A percentile compares a stretch with the other conserved stretches of the same genome.
Evolutionary conservation across 2,888 invertebrate species (phyloP).

Genomic region (Lysandra coridon): DNA sequence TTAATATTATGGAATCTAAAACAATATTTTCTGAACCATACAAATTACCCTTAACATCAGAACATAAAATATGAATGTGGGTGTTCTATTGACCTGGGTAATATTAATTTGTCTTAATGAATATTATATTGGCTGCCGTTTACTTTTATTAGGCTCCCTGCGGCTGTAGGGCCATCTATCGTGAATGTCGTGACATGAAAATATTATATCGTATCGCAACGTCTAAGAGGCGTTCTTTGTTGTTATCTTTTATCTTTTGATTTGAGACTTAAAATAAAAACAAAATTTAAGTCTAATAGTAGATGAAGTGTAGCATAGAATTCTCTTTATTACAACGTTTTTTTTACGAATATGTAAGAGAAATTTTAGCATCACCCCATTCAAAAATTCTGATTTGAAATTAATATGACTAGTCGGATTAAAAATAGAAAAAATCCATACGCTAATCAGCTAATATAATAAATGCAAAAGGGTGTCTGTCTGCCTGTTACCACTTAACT

Average conservation of each 20-base stretch:
- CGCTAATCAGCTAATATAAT: too few species aligned
- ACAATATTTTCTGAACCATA: neutral
- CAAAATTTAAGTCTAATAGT: too few species aligned
- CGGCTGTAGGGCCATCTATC: neutral
- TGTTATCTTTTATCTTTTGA: neutral
- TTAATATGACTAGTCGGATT: too few species aligned
- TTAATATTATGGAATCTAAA: neutral
- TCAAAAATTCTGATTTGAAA: too few species aligned
- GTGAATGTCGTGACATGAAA: neutral
- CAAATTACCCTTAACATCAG: neutral
- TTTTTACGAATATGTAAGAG: too few species aligned
- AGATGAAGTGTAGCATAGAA: too few species aligned
- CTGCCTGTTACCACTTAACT: too few species aligned
- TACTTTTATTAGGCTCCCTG: neutral
- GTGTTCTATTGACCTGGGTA: conserved; percentile 8
- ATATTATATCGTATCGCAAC: neutral
- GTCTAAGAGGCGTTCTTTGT: neutral
- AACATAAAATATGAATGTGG: neutral
- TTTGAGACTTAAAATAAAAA: neutral
- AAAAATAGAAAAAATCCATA: too few species aligned
- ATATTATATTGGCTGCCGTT: conserved; percentile 1
- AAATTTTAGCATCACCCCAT: too few species aligned
- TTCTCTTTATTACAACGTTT: too few species aligned
- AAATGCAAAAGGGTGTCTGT: too few species aligned
- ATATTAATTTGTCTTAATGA: conserved; percentile 7